Evolutionary conservation across 2,113 vertebrate species (phyloP).

Genomic region (Microcebus murinus): DNA sequence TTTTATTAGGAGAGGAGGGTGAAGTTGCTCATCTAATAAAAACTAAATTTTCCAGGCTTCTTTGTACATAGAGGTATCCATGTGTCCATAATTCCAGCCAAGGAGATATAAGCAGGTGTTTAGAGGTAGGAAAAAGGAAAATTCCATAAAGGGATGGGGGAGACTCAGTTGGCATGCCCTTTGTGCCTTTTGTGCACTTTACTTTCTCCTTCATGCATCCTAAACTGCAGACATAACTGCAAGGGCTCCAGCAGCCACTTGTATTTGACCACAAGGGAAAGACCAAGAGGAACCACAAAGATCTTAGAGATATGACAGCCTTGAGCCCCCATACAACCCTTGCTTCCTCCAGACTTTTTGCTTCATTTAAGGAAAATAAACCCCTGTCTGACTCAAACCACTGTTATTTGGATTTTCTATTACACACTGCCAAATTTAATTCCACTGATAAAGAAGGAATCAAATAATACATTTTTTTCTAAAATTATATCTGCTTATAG

Average conservation of each 20-base stretch:
- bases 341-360: background rate
- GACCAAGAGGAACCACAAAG: background rate
- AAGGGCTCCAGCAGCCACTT: background rate
- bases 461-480: background rate
- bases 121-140: background rate
- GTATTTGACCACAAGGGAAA: background rate
- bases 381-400: background rate
- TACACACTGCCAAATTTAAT: background rate
- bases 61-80: background rate
- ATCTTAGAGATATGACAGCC: background rate
- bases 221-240: background rate
- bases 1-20: background rate
- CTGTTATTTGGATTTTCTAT: background rate
- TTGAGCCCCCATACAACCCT: background rate
- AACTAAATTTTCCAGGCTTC: background rate
- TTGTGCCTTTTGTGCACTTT: background rate
- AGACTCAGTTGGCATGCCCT: background rate
- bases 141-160: background rate
- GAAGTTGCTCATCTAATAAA: conserved; percentile 40
- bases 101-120: background rate
- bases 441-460: conserved; percentile 5
- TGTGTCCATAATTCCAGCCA: background rate
- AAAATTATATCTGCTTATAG: background rate
- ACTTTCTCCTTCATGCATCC: background rate
- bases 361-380: background rate